A percentile compares a stretch with the other conserved stretches of the same genome.
phyloP scores from a whole-genome alignment of 1,140 invertebrate genomes.

The Leptinotarsa defecta region DNA sequence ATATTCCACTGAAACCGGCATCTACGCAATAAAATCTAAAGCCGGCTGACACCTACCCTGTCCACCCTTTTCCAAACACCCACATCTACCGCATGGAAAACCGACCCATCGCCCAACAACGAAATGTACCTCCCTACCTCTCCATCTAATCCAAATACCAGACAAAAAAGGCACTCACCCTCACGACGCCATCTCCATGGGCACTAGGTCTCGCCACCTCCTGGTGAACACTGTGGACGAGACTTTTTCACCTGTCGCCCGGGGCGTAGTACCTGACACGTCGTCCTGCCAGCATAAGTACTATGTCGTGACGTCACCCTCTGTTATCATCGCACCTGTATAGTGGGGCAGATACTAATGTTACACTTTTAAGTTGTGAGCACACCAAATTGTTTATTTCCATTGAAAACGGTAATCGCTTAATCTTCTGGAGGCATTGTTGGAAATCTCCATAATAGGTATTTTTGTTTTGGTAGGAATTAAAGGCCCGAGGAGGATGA shows the following conservation, averaged over 20 bases:
- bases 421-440: neutral
- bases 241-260: slow-evolving; percentile 23
- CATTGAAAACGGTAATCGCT: neutral
- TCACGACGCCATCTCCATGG: neutral
- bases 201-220: neutral
- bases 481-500: too few relatives aligned
- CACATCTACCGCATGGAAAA: too few relatives aligned
- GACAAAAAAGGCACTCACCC: neutral
- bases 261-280: slow-evolving; percentile 31
- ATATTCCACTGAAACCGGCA: too few relatives aligned
- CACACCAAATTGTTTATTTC: slow-evolving; percentile 3
- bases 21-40: too few relatives aligned
- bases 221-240: neutral
- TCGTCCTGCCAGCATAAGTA: slow-evolving; percentile 21
- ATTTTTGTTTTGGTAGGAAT: too few relatives aligned
- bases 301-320: slow-evolving; percentile 15
- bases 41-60: too few relatives aligned
- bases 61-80: too few relatives aligned
- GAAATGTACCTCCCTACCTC: too few relatives aligned
- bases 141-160: too few relatives aligned
- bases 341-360: slow-evolving; percentile 14
- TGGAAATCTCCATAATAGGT: neutral
- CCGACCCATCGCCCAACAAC: too few relatives aligned
- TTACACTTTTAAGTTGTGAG: slow-evolving; percentile 5
- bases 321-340: slow-evolving; percentile 19